These are phyloP conservation scores for Prosopocoilus inquinatus DNA, from an alignment of 2,888 invertebrate genomes.

Conservation along the genomic window DNA sequence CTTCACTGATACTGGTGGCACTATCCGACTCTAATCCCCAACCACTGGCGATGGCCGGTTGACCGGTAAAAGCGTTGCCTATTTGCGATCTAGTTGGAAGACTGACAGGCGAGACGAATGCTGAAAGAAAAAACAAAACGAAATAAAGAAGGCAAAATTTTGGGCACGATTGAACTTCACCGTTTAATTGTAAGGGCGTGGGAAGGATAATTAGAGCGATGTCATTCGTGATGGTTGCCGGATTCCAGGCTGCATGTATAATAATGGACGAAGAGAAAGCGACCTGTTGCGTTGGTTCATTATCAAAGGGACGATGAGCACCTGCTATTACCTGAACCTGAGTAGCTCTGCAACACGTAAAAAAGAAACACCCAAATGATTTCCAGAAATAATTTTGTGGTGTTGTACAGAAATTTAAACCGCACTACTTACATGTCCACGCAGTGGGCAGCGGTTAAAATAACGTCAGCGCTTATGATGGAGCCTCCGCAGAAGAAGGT, in stretches of 20 bases:
- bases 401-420: no score
- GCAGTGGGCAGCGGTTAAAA: slow-evolving; percentile 58
- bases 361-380: not conserved
- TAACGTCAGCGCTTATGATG: slow-evolving; percentile 51
- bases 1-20: slow-evolving; percentile 7
- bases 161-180: not conserved
- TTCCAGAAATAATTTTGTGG: not conserved
- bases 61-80: slow-evolving; percentile 43
- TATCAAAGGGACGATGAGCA: slow-evolving; percentile 35
- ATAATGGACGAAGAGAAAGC: slow-evolving; percentile 15
- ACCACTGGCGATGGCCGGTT: slow-evolving; percentile 50
- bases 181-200: slow-evolving; percentile 9
- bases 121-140: slow-evolving; percentile 2
- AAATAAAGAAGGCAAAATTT: not conserved
- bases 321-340: slow-evolving; percentile 30
- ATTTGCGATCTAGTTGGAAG: slow-evolving; percentile 26
- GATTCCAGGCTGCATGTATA: slow-evolving; percentile 14
- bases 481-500: slow-evolving; percentile 57
- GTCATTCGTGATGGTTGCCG: slow-evolving; percentile 9
- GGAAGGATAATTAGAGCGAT: slow-evolving; percentile 14
- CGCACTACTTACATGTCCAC: slow-evolving; percentile 9
- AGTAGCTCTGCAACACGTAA: slow-evolving; percentile 45
- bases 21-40: slow-evolving; percentile 51
- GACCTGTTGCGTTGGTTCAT: slow-evolving; percentile 37
- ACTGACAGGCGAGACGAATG: slow-evolving; percentile 9